Evolutionary conservation across 2,797 vertebrate genomes (phyloP).

Genomic region (Gymnopithys bicolor): DNA sequence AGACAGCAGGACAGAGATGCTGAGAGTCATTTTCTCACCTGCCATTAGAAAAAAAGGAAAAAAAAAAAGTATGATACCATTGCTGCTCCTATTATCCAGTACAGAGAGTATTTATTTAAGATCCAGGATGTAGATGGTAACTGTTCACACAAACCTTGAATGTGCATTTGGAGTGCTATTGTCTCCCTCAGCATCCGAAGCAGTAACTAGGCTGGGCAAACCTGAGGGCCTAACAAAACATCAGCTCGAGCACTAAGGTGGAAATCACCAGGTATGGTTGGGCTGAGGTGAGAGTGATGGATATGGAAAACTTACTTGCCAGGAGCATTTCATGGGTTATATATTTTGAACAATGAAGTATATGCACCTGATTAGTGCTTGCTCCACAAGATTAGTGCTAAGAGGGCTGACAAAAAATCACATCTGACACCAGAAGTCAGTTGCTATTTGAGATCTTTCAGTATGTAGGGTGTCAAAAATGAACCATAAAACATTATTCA

Average conservation of each 20-base stretch:
- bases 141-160: background rate
- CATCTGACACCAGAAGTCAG: background rate
- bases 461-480: background rate
- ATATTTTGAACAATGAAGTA: background rate
- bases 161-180: background rate
- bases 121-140: background rate
- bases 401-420: background rate
- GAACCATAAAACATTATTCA: background rate
- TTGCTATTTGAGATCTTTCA: background rate
- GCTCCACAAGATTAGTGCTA: background rate
- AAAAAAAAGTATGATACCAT: no score
- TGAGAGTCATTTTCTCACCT: slow-evolving; percentile 99
- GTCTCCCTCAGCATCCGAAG: background rate
- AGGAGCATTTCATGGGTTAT: background rate
- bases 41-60: background rate
- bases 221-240: background rate
- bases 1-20: slow-evolving; percentile 95
- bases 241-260: background rate
- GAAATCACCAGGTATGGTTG: background rate
- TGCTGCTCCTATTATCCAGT: background rate
- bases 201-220: background rate
- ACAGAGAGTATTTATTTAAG: background rate
- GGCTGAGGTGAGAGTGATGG: background rate
- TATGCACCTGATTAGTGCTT: background rate
- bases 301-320: background rate